A percentile compares a stretch with the other conserved stretches of the same genome.
Evolutionary conservation across 1,140 invertebrate species (phyloP).

Genomic region (Cherax destructor): DNA sequence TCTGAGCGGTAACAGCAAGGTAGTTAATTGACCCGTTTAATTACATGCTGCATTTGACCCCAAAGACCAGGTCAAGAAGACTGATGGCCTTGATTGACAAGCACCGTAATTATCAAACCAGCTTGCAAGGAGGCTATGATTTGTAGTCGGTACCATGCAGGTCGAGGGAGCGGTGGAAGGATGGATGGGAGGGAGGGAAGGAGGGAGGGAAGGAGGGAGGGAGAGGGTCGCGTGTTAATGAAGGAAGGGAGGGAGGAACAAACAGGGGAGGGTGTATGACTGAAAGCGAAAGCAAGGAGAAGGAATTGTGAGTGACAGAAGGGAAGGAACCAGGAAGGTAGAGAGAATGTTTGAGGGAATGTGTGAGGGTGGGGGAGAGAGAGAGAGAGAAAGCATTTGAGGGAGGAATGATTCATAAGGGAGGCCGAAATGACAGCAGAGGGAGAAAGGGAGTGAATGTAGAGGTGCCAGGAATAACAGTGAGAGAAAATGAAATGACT

Average conservation of each 20-base stretch:
- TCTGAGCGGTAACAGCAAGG: constrained; percentile 60
- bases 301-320: not conserved
- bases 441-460: too few species aligned
- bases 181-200: not conserved
- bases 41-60: constrained; percentile 64
- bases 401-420: too few species aligned
- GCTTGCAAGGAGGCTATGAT: constrained; percentile 39
- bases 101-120: constrained; percentile 48
- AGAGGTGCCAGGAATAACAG: too few species aligned
- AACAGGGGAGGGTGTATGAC: not conserved
- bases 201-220: not conserved
- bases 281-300: not conserved
- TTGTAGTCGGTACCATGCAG: not conserved
- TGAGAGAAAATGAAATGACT: too few species aligned
- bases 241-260: not conserved
- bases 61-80: constrained; percentile 64
- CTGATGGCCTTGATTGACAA: constrained; percentile 60
- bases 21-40: constrained; percentile 65
- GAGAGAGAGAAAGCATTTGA: too few species aligned
- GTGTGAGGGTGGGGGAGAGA: too few species aligned
- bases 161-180: not conserved
- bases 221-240: not conserved
- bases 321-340: too few species aligned
- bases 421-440: too few species aligned
- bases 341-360: too few species aligned